Base-by-base conservation (phyloP, 2,888 invertebrate genomes). In the Heteromyza rotundicornis region DNA sequence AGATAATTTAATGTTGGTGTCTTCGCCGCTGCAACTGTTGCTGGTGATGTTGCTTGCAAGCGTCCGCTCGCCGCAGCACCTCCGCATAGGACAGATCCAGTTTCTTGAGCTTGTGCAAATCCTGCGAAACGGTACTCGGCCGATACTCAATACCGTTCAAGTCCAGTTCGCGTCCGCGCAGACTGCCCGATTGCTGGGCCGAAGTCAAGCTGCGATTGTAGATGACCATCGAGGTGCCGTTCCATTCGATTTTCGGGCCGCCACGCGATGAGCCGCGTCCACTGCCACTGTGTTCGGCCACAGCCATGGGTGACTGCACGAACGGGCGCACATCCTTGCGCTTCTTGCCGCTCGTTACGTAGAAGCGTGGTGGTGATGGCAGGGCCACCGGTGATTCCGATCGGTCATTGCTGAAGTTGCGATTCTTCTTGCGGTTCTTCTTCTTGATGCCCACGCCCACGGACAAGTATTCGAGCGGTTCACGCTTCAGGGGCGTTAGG, bases 21-120 rank as follows among this genome's bases (percentile, higher is more conserved):
- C 64, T 62, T 54, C 67, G 67, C 58, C 65, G 71, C 22, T 71
- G 72, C 32, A 76, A 72, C 49, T 64, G 59, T 19, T 66, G 70
- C 47, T 73, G 65, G 23, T 73, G 66, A 35, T 66, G 64, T 19
- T 77, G 78, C 61, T 80, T 82, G 59, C 81, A 81, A 62, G 76
- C 76, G 64, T 82, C 83, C 8, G 83, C 89, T 79, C 90, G 89
- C 68, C 91, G 86, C 66, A 94, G 84, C 19, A 90, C 94, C 81
- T 94, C 94, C 5, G 94, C 94, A 80, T 94, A 94, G 14, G 93
- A 92, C 77, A 92, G 86, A 75, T 94, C 94, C 57, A 94, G 85
- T 76, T 90, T 89, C 78, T 92, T 89, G 63, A 94, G 84, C 77
- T 91, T 91, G 78, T 92, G 90, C 68, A 94, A 89, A 73, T 93